Base-by-base conservation (phyloP, 1,140 invertebrate species). In the Globodera rostochiensis region DNA sequence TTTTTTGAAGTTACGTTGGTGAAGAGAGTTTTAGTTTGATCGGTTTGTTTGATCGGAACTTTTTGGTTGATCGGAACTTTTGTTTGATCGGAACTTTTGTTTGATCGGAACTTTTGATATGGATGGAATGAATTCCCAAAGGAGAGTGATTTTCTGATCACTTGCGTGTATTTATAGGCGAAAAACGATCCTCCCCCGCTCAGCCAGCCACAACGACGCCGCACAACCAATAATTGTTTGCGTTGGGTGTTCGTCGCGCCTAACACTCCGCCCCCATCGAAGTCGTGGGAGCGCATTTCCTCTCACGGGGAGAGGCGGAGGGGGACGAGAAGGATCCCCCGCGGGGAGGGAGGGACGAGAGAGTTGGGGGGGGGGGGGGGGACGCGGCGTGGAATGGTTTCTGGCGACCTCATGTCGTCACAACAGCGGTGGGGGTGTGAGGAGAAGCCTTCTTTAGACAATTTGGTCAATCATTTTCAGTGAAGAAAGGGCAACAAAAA, bases 401-500 rank as follows among this genome's bases (percentile, higher is more conserved):
- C 69, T 71, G 69, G 69, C 69, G 69, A 71, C 69, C 69, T 47
- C 69, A 71, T 71, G 69, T 71, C 69, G 69, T 71, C 69, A 71
- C 69, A 45, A 47, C 25, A 45, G 69, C 69, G 15, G 57, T 4
- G 15, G 57, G 57, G 57, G 57, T 13, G 13, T 11, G 57, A 13
- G 57, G 57, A 60, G 57, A 60, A 60, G 57, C 57, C 57, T 19
- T 13, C 57, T 19, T 13, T 19, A 64, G 57, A 64, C 57, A 64
- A 64, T 64, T 64, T 19, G 15, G 15, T 64, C 11, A 4, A 13
- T 53, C 50, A 6, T 64, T 64, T 64, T 64, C 11, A 6, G 57
- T 19, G 57, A 64, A 19, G 11, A 64, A 64, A 64, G 11, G 57
- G 57, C 57, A 64, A 64, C 11, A 64, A 64, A 64, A 64, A 64